Percentiles rank a stretch among this genome's conserved stretches.
Evolutionary conservation across 2,113 vertebrate genomes (phyloP).

Genomic region (Dermatemys mawii): DNA sequence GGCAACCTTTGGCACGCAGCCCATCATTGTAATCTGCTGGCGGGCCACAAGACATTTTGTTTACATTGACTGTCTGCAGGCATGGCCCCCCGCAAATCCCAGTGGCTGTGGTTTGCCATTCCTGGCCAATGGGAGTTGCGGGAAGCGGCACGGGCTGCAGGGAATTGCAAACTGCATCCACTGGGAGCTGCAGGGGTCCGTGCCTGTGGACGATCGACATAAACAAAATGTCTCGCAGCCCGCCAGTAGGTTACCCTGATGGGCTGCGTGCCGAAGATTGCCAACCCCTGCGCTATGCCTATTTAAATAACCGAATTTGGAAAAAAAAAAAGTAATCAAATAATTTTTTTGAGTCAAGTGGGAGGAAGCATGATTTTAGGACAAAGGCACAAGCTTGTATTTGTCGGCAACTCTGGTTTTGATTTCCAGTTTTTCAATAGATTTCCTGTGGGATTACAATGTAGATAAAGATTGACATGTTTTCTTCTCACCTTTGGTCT

Average conservation of each 20-base stretch:
- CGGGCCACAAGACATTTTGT: no score
- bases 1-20: no score
- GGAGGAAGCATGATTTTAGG: background rate
- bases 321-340: background rate
- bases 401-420: background rate
- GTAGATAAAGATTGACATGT: background rate
- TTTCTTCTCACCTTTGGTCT: conserved; percentile 29
- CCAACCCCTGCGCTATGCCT: background rate
- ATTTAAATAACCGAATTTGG: background rate
- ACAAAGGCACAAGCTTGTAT: background rate
- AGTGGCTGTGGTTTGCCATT: no score
- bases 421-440: background rate
- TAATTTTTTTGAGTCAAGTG: background rate
- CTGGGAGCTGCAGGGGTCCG: no score
- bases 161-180: no score
- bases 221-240: background rate
- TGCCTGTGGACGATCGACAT: background rate
- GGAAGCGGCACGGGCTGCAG: no score
- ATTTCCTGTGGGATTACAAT: background rate
- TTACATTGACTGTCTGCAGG: no score
- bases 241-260: no score
- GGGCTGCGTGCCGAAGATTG: no score
- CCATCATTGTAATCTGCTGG: no score
- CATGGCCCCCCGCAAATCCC: no score
- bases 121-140: no score